phyloP scores from a whole-genome alignment of 2,888 invertebrate genomes.

The Troglohyphantes excavatus region DNA sequence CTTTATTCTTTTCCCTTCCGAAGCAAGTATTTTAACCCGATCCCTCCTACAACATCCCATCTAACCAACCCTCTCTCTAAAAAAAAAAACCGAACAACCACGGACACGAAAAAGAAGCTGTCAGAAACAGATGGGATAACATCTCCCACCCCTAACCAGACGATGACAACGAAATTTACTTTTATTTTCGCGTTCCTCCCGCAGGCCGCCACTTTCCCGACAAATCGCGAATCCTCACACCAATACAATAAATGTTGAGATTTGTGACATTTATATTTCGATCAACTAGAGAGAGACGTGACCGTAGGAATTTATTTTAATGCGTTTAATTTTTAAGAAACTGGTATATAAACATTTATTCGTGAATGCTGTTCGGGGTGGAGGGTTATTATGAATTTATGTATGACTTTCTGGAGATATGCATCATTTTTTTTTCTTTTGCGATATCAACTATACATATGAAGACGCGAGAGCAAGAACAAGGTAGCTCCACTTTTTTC shows the following conservation, averaged over 20 bases:
- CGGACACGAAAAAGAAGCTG: constrained; percentile 5
- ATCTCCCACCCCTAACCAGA: not conserved
- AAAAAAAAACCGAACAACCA: not conserved
- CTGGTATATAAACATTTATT: no score
- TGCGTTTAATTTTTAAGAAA: no score
- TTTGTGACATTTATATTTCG: not conserved
- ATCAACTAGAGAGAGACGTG: no score
- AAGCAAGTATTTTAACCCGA: not conserved
- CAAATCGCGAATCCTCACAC: not conserved
- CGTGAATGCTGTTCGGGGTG: no score
- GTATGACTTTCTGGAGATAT: no score
- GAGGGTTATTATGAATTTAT: no score
- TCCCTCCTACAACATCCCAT: not conserved
- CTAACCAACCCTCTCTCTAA: not conserved
- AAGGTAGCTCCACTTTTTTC: no score
- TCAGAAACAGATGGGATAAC: constrained; percentile 9
- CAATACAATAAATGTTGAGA: not conserved
- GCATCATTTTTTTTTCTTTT: no score
- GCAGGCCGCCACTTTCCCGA: not conserved
- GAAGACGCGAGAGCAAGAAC: no score
- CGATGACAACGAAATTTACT: constrained; percentile 5
- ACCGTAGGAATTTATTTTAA: no score
- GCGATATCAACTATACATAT: no score
- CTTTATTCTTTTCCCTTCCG: not conserved
- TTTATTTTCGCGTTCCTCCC: not conserved